Evolutionary conservation across 2,797 vertebrate species (phyloP), one percentile per base, ranked within the genome.

Genomic region (Cossypha polioptera): DNA sequence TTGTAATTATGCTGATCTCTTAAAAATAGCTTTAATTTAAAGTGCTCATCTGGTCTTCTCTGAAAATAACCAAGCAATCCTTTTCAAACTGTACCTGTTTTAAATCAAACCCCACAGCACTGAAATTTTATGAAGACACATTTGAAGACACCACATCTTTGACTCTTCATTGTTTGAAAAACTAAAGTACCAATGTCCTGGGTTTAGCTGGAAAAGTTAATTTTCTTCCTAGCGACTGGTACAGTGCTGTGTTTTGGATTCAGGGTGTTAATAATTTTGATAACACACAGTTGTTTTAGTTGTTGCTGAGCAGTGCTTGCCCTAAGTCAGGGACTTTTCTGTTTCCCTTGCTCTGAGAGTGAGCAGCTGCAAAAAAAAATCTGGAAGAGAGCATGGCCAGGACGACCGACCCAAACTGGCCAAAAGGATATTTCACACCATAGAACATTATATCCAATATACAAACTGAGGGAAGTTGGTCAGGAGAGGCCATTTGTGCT

Each of bases 401-500:
- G 9, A 54, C 16, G 61, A 35, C 26, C 28, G 48, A 54, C 16
- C 6, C 16, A 42, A 54, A n/a, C 26, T n/a, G 40, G 7, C 31
- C 35, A 16, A 48, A 54, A 33, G 5, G 15, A n/a, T 35, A 28
- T 67, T 54, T 54, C 31, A 61, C 5, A 26, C 14, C 21, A 42
- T 0, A 20, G 47, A 67, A 16, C 5, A 13, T 42, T 29, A 10
- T 14, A 18, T n/a, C 15, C 35, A 28, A 13, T 55, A 42, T 8
- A 81, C 6, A 50, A 55, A 55, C 11, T 21, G 31, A 38, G 21
- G 7, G 15, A 18, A 68, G 16, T 3, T 20, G 22, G 26, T 22
- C 36, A 31, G 18, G 19, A 81, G 19, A 45, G 19, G 31, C 7
- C 8, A 21, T 48, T 29, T 0, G 0, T 43, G 42, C 26, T 54